Evolutionary conservation across 2,113 vertebrate species (phyloP).

Genomic region (Callionymus lyra): DNA sequence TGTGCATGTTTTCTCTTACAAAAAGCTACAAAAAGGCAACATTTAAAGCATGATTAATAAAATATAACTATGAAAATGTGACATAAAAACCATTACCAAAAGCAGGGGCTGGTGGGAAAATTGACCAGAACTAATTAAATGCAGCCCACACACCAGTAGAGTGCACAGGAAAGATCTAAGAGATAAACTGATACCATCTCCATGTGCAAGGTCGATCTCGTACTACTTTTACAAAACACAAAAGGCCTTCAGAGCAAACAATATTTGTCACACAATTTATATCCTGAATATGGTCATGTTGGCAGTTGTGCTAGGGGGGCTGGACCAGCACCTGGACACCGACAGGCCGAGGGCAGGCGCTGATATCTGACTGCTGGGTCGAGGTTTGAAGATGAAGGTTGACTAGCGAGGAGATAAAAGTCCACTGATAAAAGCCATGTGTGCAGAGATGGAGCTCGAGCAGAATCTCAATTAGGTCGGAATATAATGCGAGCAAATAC

Average conservation of each 20-base stretch:
- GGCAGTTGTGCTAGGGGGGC: not conserved
- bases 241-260: too few relatives aligned
- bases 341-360: slow-evolving; percentile 26
- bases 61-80: too few relatives aligned
- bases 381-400: slow-evolving; percentile 24
- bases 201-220: slow-evolving; percentile 15
- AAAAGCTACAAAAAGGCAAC: slow-evolving; percentile 15
- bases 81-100: too few relatives aligned
- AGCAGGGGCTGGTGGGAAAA: slow-evolving; percentile 19
- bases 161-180: slow-evolving; percentile 28
- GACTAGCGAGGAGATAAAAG: slow-evolving; percentile 36
- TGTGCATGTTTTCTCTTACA: too few relatives aligned
- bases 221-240: too few relatives aligned
- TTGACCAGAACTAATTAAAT: slow-evolving; percentile 48
- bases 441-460: slow-evolving; percentile 13
- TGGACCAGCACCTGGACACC: slow-evolving; percentile 28
- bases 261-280: too few relatives aligned
- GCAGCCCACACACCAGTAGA: slow-evolving; percentile 26
- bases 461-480: slow-evolving; percentile 47
- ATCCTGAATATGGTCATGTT: not conserved
- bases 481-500: slow-evolving; percentile 18
- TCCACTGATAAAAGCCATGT: slow-evolving; percentile 43
- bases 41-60: slow-evolving; percentile 2
- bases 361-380: slow-evolving; percentile 37
- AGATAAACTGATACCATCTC: slow-evolving; percentile 20